Evolutionary conservation across 2,113 vertebrate genomes (phyloP).

Genomic region (Toxotes chatareus): DNA sequence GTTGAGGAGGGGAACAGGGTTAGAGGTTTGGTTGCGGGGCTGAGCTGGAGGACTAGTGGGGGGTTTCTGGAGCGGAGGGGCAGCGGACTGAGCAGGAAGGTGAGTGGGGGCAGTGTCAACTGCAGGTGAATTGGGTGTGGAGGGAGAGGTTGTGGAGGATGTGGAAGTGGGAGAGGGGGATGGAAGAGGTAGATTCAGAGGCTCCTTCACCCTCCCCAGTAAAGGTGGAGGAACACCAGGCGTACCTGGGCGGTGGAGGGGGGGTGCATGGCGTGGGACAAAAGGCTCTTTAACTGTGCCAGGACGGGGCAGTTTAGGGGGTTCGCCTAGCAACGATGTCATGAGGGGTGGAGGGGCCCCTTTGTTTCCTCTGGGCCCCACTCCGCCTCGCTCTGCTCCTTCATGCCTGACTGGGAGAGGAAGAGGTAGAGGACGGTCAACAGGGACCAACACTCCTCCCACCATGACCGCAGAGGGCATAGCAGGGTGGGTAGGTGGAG

Average conservation of each 20-base stretch:
- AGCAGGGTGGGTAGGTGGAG: slow-evolving; percentile 50
- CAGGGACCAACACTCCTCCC: slow-evolving; percentile 81
- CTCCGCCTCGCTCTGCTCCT: slow-evolving; percentile 57
- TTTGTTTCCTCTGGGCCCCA: slow-evolving; percentile 66
- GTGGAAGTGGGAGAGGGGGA: slow-evolving; percentile 69
- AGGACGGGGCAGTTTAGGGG: slow-evolving; percentile 82
- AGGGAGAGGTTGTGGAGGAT: slow-evolving; percentile 69
- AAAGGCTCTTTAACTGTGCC: slow-evolving; percentile 91
- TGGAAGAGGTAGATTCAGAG: slow-evolving; percentile 71
- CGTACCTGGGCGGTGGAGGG: slow-evolving; percentile 81
- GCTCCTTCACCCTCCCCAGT: slow-evolving; percentile 85
- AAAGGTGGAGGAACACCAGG: slow-evolving; percentile 81
- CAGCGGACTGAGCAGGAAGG: slow-evolving; percentile 29
- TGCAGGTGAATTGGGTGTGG: slow-evolving; percentile 76
- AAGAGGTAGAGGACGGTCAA: slow-evolving; percentile 73
- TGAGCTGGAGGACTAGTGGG: slow-evolving; percentile 67
- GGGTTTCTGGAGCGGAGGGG: slow-evolving; percentile 60
- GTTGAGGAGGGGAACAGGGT: slow-evolving; percentile 74
- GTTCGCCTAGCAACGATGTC: slow-evolving; percentile 77
- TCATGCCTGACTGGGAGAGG: slow-evolving; percentile 72
- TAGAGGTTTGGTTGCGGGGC: slow-evolving; percentile 62
- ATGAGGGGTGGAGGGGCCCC: slow-evolving; percentile 72
- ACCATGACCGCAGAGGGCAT: slow-evolving; percentile 83
- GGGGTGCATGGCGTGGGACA: slow-evolving; percentile 77
- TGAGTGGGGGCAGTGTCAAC: slow-evolving; percentile 60